phyloP scores from a whole-genome alignment of 2,113 vertebrate species.

The Notarius lentiginosus region DNA sequence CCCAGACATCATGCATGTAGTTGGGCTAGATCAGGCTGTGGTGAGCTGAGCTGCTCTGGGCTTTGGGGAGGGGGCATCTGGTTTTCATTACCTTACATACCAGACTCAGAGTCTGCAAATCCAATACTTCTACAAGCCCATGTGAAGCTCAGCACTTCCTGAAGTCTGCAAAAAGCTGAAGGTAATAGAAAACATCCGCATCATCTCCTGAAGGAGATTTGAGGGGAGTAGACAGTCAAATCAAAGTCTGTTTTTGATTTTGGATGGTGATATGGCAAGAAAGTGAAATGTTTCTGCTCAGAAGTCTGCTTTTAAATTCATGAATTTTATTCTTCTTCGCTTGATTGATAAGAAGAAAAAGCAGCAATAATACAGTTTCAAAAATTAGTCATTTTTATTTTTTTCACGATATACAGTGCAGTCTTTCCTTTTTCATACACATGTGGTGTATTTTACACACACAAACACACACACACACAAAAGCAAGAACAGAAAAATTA shows the following conservation, averaged over 20 bases:
- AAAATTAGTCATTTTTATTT: not conserved
- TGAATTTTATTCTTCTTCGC: not conserved
- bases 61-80: slow-evolving; percentile 56
- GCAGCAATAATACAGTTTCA: not conserved
- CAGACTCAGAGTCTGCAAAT: slow-evolving; percentile 42
- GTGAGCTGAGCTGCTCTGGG: slow-evolving; percentile 47
- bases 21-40: slow-evolving; percentile 37
- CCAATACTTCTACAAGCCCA: slow-evolving; percentile 68
- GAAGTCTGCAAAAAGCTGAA: slow-evolving; percentile 25
- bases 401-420: not conserved
- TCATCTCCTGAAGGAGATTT: not conserved
- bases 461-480: not conserved
- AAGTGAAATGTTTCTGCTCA: not conserved
- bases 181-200: slow-evolving; percentile 1
- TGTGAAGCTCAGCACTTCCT: slow-evolving; percentile 28
- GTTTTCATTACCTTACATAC: slow-evolving; percentile 60
- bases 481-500: not conserved
- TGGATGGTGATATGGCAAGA: not conserved
- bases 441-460: not conserved
- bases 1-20: slow-evolving; percentile 23
- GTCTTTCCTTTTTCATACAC: not conserved
- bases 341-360: not conserved
- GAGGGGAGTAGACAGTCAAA: not conserved
- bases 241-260: not conserved
- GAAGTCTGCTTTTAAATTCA: not conserved